Percentiles rank a stretch among this genome's conserved stretches.
Evolutionary conservation across 2,888 invertebrate species (phyloP).

Genomic region (Brenthis ino): DNA sequence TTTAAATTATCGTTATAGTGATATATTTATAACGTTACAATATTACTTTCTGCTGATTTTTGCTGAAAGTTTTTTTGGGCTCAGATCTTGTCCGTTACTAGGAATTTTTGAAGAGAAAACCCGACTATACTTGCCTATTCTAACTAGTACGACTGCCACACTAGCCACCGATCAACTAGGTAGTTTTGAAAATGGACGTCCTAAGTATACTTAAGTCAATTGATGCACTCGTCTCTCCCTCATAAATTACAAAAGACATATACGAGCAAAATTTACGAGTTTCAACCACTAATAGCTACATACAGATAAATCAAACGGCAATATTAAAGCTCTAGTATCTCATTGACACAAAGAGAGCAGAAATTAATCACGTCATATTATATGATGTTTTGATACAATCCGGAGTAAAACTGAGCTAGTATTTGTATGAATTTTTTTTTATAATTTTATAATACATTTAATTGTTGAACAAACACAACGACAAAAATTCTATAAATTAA

Average conservation of each 20-base stretch:
- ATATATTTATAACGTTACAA: too few species aligned
- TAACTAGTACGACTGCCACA: too few species aligned
- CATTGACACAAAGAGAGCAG: slow-evolving; percentile 57
- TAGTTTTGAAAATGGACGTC: neutral
- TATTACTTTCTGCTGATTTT: too few species aligned
- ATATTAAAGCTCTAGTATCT: slow-evolving; percentile 50
- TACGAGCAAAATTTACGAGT: slow-evolving; percentile 32
- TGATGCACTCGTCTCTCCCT: slow-evolving; percentile 4
- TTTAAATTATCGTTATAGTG: too few species aligned
- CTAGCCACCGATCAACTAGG: too few species aligned
- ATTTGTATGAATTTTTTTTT: neutral
- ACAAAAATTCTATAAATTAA: too few species aligned
- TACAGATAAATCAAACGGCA: slow-evolving; percentile 60
- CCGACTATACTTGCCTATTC: too few species aligned
- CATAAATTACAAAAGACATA: slow-evolving; percentile 30
- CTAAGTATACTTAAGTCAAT: slow-evolving; percentile 16
- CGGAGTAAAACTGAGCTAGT: neutral
- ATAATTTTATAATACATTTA: too few species aligned
- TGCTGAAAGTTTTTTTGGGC: too few species aligned
- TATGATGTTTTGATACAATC: slow-evolving; percentile 31
- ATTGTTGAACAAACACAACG: too few species aligned
- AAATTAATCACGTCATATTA: slow-evolving; percentile 57
- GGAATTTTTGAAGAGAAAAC: too few species aligned
- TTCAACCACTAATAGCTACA: slow-evolving; percentile 33
- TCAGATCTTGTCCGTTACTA: too few species aligned